phyloP scores from a whole-genome alignment of 2,113 vertebrate genomes.

The Menura novaehollandiae region DNA sequence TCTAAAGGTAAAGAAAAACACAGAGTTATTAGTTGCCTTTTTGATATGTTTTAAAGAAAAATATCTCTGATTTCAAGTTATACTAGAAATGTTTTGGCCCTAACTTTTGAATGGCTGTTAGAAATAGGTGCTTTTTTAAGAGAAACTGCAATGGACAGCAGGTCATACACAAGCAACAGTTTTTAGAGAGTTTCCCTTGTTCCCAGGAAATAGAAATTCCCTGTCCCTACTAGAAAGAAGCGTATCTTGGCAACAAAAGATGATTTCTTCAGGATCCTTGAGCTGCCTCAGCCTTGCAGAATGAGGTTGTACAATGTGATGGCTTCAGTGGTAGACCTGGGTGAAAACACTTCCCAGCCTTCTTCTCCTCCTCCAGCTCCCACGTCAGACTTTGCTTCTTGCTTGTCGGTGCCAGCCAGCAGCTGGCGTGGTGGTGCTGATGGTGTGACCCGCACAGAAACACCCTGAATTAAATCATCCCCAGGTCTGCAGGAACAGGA shows the following conservation, averaged over 20 bases:
- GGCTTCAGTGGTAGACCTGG: not conserved
- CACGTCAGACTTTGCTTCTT: not conserved
- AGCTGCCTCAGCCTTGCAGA: not conserved
- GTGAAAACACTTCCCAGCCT: not conserved
- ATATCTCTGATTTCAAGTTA: not conserved
- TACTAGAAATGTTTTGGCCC: not conserved
- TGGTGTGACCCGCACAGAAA: not conserved
- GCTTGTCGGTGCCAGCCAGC: not conserved
- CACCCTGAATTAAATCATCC: rapidly evolving
- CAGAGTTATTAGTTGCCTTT: not conserved
- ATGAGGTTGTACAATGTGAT: not conserved
- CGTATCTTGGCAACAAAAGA: not conserved
- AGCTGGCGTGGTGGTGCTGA: not conserved
- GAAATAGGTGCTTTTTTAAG: not conserved
- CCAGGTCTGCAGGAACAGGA: not conserved
- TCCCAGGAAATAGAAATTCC: not conserved
- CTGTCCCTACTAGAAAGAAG: not conserved
- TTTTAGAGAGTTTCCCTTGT: not conserved
- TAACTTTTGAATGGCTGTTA: not conserved
- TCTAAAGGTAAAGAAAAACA: not conserved
- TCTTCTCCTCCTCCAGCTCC: not conserved
- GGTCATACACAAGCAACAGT: not conserved
- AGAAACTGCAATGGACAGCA: not conserved
- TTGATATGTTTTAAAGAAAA: not conserved
- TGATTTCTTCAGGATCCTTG: not conserved